Evolutionary conservation across 2,888 invertebrate species (phyloP), one percentile per base, ranked within the genome.

Genomic region (Criorhina ranunculi): DNA sequence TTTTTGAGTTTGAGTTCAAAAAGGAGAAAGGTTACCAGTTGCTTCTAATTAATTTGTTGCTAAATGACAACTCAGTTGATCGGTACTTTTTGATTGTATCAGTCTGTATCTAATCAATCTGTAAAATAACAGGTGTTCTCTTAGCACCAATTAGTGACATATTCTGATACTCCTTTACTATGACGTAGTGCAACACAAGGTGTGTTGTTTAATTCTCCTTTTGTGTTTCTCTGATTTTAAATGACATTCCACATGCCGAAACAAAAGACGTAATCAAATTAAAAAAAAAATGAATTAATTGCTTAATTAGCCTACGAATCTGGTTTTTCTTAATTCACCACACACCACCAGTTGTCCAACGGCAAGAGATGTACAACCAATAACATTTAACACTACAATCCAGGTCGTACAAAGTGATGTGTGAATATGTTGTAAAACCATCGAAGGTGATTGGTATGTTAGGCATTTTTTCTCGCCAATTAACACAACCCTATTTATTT

Each of bases 401-500:
- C 75, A 57, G 75, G 64, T 75, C 75, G 64, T 44, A 4, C 7
- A n/a, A n/a, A n/a, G n/a, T 49, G 19, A 12, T 31, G 1, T 49
- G 17, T 33, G 8, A 15, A 4, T 19, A 15, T 59, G 31, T 12
- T 66, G 17, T 73, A 49, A 49, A 78, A 29, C 40, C 12, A 59
- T 24, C 24, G 24, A 59, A 33, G 33, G 62, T 75, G 69, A 49
- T 64, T 53, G 37, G 69, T 64, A 59, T 76, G 60, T 64, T 64
- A 62, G 69, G 46, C 31, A 69, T 81, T 81, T 51, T n/a, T 42
- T 24, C 51, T 17, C 24, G 44, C 15, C 70, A 76, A 76, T 81
- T 81, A 81, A 37, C 76, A 76, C 64, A 75, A 42, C 33, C 60
- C 62, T 57, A 59, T n/a, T n/a, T n/a, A n/a, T n/a, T n/a, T n/a